Base-by-base conservation (phyloP, 2,888 invertebrate species). In the Troides aeacus region DNA sequence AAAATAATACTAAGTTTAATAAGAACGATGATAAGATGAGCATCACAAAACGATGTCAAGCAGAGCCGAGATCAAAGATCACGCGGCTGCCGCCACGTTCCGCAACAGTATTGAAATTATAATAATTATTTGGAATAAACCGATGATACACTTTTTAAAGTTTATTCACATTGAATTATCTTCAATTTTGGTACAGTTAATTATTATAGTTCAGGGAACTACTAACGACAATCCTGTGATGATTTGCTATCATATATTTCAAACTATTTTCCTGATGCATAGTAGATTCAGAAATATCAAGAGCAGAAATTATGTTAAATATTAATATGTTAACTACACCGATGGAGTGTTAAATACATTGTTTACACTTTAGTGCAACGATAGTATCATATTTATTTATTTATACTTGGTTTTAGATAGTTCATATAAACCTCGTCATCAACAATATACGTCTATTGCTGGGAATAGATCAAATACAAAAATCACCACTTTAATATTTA, bases 91-190 rank as follows among this genome's bases (percentile, higher is more conserved):
- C 64, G 67, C 61, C 67, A 70, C 57, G 64, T 62, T 68, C 39
- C 64, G 64, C 70, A 56, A 64, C 21, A 67, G 46, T 64, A 64
- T 50, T 64, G 23, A 58, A 64, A 60, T 63, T 67, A 66, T 57
- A 61, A 62, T 42, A 61, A 58, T 71, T 71, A 67, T 71, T 67
- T 66, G 64, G 70, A 42, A 60, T 67, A 70, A 59, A 36, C 7
- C n/a, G 50, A 50, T 36, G 66, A 66, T 70, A 70, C 62, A 53
- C 70, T 30, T 10, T 18, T 39, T 7, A 62, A 46, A 66, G 66
- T 70, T 70, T 70, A 66, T 70, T 70, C 66, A 66, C 70, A 39
- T 58, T 46, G 3, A 46, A n/a, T 57, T 69, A 65, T 69, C 64
- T 64, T 3, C 15, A 36, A 39, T 30, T 42, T 59, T 58, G 42